Evolutionary conservation across 2,888 invertebrate genomes (phyloP).

Genomic region (Steromphala cineraria): DNA sequence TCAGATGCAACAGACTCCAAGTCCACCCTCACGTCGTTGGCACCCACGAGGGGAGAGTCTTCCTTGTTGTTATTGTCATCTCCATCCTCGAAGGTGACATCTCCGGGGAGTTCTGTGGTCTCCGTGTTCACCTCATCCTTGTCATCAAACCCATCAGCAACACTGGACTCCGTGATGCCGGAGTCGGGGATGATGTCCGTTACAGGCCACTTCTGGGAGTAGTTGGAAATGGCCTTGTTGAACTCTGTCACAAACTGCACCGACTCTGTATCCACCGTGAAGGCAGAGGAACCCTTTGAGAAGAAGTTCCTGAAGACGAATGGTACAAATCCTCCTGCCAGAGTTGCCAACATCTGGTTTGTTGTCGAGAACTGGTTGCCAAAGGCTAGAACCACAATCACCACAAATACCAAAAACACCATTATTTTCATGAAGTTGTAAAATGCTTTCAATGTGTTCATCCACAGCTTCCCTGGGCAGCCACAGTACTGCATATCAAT

Average conservation of each 20-base stretch:
- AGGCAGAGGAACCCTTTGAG: constrained; percentile 43
- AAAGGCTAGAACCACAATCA: constrained; percentile 57
- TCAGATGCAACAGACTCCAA: not conserved
- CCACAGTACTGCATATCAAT: constrained; percentile 55
- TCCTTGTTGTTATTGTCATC: not conserved
- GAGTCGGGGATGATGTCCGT: constrained; percentile 32
- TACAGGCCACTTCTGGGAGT: constrained; percentile 35
- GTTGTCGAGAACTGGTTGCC: constrained; percentile 59
- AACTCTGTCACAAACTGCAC: constrained; percentile 49
- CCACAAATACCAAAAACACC: constrained; percentile 57
- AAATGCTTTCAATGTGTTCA: constrained; percentile 44
- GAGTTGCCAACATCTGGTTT: constrained; percentile 59
- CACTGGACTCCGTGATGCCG: constrained; percentile 12
- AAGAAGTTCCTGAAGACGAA: constrained; percentile 55
- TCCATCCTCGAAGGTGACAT: not conserved
- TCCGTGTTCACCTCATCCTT: constrained; percentile 13
- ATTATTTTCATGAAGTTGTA: constrained; percentile 50
- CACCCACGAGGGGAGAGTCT: not conserved
- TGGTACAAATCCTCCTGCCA: constrained; percentile 59
- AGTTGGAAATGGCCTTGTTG: constrained; percentile 28
- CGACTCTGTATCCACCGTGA: constrained; percentile 58
- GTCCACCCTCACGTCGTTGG: not conserved
- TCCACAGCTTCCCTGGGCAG: constrained; percentile 58
- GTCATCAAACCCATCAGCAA: not conserved
- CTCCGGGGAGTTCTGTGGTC: not conserved